Percentiles rank a stretch among this genome's conserved stretches.
Evolutionary conservation across 1,140 invertebrate genomes (phyloP).

Genomic region (Hyposmocoma kahamanoa): DNA sequence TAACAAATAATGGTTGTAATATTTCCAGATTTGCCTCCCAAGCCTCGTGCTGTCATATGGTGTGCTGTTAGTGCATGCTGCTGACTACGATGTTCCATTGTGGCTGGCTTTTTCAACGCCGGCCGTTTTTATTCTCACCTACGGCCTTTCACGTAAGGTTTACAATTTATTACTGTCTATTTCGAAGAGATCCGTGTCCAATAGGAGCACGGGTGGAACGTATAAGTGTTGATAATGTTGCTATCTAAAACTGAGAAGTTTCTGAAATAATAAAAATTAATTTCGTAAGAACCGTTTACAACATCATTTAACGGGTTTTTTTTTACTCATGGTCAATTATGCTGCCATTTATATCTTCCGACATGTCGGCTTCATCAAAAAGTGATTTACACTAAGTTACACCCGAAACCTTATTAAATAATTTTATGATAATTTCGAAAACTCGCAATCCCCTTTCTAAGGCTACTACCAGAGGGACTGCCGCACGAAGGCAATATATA

Average conservation of each 20-base stretch:
- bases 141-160: constrained; percentile 52
- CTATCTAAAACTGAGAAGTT: neutral
- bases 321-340: neutral
- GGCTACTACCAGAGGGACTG: too few relatives aligned
- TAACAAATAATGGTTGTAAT: neutral
- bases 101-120: constrained; percentile 47
- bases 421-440: too few relatives aligned
- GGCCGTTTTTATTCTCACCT: constrained; percentile 40
- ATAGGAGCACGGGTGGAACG: neutral
- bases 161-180: neutral
- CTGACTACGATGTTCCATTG: constrained; percentile 33
- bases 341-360: too few relatives aligned
- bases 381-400: too few relatives aligned
- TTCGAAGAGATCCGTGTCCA: neutral
- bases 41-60: constrained; percentile 54
- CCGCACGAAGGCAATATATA: too few relatives aligned
- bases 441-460: too few relatives aligned
- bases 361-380: too few relatives aligned
- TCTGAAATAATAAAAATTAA: neutral
- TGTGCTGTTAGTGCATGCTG: constrained; percentile 36
- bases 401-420: too few relatives aligned
- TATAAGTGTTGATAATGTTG: neutral
- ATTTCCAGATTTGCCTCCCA: constrained; percentile 49
- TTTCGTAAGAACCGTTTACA: neutral
- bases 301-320: neutral